Conservation (phyloP, 2,113 vertebrate genomes). For the Spea multiplicata region DNA sequence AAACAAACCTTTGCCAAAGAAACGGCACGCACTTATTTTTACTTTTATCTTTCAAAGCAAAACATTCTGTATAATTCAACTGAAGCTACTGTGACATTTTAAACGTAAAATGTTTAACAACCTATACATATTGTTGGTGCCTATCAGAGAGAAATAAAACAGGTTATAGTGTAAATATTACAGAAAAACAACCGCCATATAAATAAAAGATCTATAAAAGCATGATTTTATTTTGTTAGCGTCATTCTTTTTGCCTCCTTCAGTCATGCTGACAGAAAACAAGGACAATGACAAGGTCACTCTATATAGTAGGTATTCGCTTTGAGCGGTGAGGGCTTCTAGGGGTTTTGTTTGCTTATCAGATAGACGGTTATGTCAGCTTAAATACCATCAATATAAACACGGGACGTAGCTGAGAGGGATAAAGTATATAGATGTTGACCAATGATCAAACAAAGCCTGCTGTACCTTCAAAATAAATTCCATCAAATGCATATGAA, state of each 20-base stretch:
- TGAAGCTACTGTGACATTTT: no score
- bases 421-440: slow-evolving; percentile 40
- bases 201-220: not conserved
- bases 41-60: no score
- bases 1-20: no score
- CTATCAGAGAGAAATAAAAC: no score
- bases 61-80: no score
- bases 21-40: no score
- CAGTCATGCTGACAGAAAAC: slow-evolving; percentile 15
- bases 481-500: slow-evolving; percentile 39
- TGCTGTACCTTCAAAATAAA: slow-evolving; percentile 38
- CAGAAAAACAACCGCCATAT: not conserved
- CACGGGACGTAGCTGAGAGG: slow-evolving; percentile 28
- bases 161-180: not conserved
- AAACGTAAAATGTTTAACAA: no score
- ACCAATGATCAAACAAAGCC: slow-evolving; percentile 43
- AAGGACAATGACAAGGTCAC: slow-evolving; percentile 38
- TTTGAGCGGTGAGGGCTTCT: slow-evolving; percentile 25
- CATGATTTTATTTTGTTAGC: not conserved
- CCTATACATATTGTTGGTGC: no score
- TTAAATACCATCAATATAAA: slow-evolving; percentile 47
- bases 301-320: slow-evolving; percentile 10
- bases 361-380: slow-evolving; percentile 33
- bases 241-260: not conserved
- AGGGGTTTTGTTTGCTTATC: slow-evolving; percentile 35